Conservation (phyloP, 1,140 invertebrate genomes). For the Macrosteles quadrilineatus region DNA sequence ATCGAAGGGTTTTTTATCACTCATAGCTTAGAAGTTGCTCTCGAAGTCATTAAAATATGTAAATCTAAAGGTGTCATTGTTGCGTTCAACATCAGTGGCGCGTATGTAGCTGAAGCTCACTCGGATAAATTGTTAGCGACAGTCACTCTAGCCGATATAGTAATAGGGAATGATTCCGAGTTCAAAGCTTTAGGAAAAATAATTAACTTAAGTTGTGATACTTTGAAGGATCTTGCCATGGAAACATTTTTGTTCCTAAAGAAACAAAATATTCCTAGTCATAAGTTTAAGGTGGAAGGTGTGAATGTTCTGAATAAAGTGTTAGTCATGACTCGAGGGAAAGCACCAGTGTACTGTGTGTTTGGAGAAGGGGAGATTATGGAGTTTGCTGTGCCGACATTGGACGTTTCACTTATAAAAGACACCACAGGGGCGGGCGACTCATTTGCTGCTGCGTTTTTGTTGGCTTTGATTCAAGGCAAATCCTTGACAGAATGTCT, state of each 20-base stretch:
- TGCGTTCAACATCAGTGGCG: slow-evolving; percentile 33
- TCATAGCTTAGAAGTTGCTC: slow-evolving; percentile 30
- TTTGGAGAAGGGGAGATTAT: slow-evolving; percentile 33
- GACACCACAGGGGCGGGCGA: slow-evolving; percentile 67
- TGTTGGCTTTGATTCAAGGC: slow-evolving; percentile 52
- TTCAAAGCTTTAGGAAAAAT: slow-evolving; percentile 18
- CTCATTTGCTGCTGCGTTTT: slow-evolving; percentile 65
- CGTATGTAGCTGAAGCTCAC: slow-evolving; percentile 27
- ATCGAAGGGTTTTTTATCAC: slow-evolving; percentile 36
- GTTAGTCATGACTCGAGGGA: slow-evolving; percentile 43
- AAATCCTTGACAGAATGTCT: slow-evolving; percentile 10
- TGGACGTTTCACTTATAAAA: slow-evolving; percentile 51
- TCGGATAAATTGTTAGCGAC: slow-evolving; percentile 1
- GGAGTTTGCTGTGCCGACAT: slow-evolving; percentile 50
- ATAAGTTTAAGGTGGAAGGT: background rate
- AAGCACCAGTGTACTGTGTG: slow-evolving; percentile 38
- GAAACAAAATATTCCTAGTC: background rate
- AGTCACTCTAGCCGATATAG: slow-evolving; percentile 28
- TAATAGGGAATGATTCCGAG: slow-evolving; percentile 34
- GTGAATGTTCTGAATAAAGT: slow-evolving; percentile 27
- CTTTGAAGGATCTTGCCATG: background rate
- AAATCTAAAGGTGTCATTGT: background rate
- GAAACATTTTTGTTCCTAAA: background rate
- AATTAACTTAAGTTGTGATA: background rate
- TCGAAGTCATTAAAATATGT: slow-evolving; percentile 26